Evolutionary conservation across 2,113 vertebrate species (phyloP).

Genomic region (Rhombomys opimus): DNA sequence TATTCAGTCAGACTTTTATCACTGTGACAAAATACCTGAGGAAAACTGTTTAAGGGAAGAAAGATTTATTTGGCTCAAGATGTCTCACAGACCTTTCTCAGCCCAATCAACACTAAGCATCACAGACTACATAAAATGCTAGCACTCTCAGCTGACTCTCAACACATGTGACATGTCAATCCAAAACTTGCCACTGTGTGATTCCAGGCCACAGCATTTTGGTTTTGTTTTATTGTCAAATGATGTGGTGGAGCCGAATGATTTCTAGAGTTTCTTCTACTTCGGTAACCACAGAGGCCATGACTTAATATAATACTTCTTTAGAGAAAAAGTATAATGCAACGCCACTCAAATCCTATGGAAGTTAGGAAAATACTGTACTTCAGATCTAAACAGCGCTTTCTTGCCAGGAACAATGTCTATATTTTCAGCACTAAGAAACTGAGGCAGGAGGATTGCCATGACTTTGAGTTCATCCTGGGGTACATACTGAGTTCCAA

Average conservation of each 20-base stretch:
- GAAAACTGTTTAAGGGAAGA: not conserved
- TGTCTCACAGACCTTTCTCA: not conserved
- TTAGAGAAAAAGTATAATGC: not conserved
- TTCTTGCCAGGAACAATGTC: not conserved
- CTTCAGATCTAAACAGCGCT: conserved; percentile 38
- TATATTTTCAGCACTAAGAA: not conserved
- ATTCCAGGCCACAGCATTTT: not conserved
- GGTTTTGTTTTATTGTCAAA: conserved; percentile 13
- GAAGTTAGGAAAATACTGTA: conserved; percentile 38
- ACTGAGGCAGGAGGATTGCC: not conserved
- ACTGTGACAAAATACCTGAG: not conserved
- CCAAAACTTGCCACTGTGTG: not conserved
- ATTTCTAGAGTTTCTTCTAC: conserved; percentile 30
- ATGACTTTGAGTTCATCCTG: not conserved
- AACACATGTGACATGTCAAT: not conserved
- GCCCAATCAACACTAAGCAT: not conserved
- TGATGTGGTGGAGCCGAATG: not conserved
- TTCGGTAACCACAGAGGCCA: not conserved
- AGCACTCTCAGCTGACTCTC: not conserved
- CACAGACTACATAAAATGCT: not conserved
- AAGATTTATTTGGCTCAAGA: not conserved
- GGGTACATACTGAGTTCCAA: not conserved
- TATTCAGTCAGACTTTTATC: not conserved
- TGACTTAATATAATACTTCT: not conserved
- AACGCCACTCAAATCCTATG: not conserved